Conservation (phyloP, 2,113 vertebrate species). For the Takifugu flavidus region DNA sequence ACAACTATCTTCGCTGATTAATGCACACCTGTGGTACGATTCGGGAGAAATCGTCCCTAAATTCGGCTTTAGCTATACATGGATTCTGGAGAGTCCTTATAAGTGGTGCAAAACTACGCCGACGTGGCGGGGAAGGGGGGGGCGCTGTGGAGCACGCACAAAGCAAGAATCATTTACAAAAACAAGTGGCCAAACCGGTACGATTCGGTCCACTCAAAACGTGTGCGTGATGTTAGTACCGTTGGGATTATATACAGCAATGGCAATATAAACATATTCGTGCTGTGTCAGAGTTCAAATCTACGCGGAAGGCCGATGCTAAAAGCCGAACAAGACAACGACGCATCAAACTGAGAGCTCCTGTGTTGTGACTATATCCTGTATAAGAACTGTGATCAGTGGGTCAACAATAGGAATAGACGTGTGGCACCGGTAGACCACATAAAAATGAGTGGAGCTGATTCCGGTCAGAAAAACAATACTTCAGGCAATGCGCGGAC, state of each 20-base stretch:
- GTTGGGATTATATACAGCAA: too few relatives aligned
- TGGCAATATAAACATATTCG: too few relatives aligned
- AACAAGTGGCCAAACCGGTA: neutral
- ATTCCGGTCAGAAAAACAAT: neutral
- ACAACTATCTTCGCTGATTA: too few relatives aligned
- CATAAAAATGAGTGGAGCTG: accelerated
- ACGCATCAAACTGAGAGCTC: too few relatives aligned
- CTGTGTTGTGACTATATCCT: too few relatives aligned
- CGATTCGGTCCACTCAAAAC: neutral
- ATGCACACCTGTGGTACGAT: too few relatives aligned
- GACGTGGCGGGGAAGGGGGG: slow-evolving; percentile 63
- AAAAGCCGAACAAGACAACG: too few relatives aligned
- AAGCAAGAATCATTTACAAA: neutral
- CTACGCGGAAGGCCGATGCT: too few relatives aligned
- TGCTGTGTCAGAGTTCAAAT: too few relatives aligned
- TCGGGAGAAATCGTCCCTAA: too few relatives aligned
- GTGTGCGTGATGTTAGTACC: neutral
- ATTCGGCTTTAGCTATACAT: too few relatives aligned
- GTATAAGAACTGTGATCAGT: too few relatives aligned
- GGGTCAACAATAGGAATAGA: neutral
- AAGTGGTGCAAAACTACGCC: slow-evolving; percentile 5
- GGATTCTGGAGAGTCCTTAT: neutral
- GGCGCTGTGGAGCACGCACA: slow-evolving; percentile 36
- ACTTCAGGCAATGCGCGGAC: slow-evolving; percentile 19
- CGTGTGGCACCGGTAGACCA: neutral